Evolutionary conservation across 2,888 invertebrate species (phyloP), one percentile per base, ranked within the genome.

Genomic region (Marronus borbonicus): DNA sequence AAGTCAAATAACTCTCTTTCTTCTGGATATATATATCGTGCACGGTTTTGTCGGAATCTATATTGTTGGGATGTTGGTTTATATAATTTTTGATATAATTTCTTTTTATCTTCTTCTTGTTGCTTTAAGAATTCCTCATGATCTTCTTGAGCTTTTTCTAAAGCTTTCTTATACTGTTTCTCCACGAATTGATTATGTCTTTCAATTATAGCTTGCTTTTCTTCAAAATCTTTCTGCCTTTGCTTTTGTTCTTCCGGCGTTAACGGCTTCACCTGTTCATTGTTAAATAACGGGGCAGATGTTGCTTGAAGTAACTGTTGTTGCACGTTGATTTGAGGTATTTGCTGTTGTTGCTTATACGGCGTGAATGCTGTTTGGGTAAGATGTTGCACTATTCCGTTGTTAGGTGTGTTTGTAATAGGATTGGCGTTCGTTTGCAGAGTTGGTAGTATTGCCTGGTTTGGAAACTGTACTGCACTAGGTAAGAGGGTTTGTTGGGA

Each of bases 161-260:
- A 93, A 62, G 94, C 93, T 82, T 94, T 94, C 82, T 95, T 92
- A 83, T 95, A 95, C 84, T 95, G 95, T 84, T 94, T 94, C 83
- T 95, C 94, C 3, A 94, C 92, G 82, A 95, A 93, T 81, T 95
- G 92, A 83, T 95, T 94, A 81, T 94, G 94, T 84, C 94, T 94
- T 82, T 94, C 93, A 79, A 94, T 94, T 3, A 94, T 91, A 80
- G 93, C 91, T 83, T 94, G 93, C 82, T 94, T 92, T 81, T 95
- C 94, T 82, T 93, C 91, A 66, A 94, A 91, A 82, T 94, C 94
- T 82, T 93, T 92, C 1, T 93, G 86, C 78, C 91, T 89, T 84
- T 93, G 92, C 68, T 93, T 90, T 83, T 93, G 91, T n/a, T 89
- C 86, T 90, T 92, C 76, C 87, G 88, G 80, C 89, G 76, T 76